phyloP scores from a whole-genome alignment of 1,140 invertebrate genomes.

The Papilio aristodemus region DNA sequence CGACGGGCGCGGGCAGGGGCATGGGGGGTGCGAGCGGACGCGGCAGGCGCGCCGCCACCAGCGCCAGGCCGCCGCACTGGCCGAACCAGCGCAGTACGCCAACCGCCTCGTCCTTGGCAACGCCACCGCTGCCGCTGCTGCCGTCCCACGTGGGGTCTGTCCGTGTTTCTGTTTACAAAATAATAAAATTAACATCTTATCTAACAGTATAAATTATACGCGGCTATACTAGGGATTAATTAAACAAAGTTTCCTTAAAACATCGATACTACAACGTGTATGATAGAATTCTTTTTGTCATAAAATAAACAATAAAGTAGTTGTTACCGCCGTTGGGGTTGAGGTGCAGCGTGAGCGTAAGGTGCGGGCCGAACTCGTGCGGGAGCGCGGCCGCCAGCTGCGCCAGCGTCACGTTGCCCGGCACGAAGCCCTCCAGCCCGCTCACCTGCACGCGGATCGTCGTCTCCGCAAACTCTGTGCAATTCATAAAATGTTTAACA shows the following conservation, averaged over 20 bases:
- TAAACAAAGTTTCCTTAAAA: neutral
- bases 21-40: constrained; percentile 89
- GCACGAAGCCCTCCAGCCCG: constrained; percentile 71
- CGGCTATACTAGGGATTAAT: too few species aligned
- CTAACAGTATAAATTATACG: neutral
- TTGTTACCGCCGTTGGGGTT: constrained; percentile 58
- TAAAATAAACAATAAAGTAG: neutral
- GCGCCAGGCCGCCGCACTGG: constrained; percentile 90
- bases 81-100: constrained; percentile 90
- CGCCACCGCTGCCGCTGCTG: constrained; percentile 79
- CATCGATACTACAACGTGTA: too few species aligned
- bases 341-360: constrained; percentile 67
- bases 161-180: constrained; percentile 43
- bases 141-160: constrained; percentile 51
- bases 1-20: constrained; percentile 79
- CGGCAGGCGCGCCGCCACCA: constrained; percentile 92
- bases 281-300: neutral
- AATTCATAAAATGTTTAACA: neutral
- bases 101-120: constrained; percentile 81
- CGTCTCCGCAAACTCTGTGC: constrained; percentile 48
- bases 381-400: constrained; percentile 66
- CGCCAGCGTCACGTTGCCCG: constrained; percentile 60
- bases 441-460: constrained; percentile 66
- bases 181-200: too few species aligned
- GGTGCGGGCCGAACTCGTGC: constrained; percentile 68